Conservation (phyloP, 2,888 invertebrate genomes). For the Drosophila nigricruria region DNA sequence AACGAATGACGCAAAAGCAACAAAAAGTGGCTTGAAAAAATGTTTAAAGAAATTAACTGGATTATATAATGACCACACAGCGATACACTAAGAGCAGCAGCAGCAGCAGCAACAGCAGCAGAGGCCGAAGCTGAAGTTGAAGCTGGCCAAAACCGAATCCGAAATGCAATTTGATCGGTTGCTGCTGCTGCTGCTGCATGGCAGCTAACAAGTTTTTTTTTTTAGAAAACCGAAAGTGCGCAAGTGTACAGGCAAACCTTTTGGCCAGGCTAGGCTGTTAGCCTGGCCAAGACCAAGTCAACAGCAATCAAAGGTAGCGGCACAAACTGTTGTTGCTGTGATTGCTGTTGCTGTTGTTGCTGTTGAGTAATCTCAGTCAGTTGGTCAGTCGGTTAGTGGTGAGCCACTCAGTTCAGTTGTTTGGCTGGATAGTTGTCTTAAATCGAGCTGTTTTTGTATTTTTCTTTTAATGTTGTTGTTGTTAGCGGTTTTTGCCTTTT, state of each 20-base stretch:
- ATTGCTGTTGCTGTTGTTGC: constrained; percentile 23
- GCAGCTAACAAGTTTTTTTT: constrained; percentile 69
- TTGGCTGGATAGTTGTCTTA: constrained; percentile 38
- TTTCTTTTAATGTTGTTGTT: neutral
- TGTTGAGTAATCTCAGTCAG: constrained; percentile 64
- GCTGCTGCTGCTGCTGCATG: constrained; percentile 52
- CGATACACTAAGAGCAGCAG: constrained; percentile 40
- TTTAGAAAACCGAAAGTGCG: constrained; percentile 72
- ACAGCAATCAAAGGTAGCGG: constrained; percentile 72
- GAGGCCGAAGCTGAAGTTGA: constrained; percentile 29
- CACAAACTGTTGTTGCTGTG: constrained; percentile 12
- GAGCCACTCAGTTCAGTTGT: constrained; percentile 38
- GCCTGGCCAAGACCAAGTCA: constrained; percentile 43
- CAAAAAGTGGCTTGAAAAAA: constrained; percentile 63
- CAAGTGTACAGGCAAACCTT: constrained; percentile 61
- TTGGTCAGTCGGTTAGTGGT: constrained; percentile 27
- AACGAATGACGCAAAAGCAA: constrained; percentile 69
- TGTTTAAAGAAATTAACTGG: constrained; percentile 81
- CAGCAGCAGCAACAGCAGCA: constrained; percentile 12
- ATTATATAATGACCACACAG: constrained; percentile 71
- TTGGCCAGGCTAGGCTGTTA: constrained; percentile 48
- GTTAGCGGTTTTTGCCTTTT: constrained; percentile 50
- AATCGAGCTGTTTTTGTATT: constrained; percentile 52
- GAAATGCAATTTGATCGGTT: constrained; percentile 76
- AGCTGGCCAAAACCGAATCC: constrained; percentile 44